Evolutionary conservation across 2,797 vertebrate genomes (phyloP), one percentile per base, ranked within the genome.

Genomic region (Allobates femoralis): DNA sequence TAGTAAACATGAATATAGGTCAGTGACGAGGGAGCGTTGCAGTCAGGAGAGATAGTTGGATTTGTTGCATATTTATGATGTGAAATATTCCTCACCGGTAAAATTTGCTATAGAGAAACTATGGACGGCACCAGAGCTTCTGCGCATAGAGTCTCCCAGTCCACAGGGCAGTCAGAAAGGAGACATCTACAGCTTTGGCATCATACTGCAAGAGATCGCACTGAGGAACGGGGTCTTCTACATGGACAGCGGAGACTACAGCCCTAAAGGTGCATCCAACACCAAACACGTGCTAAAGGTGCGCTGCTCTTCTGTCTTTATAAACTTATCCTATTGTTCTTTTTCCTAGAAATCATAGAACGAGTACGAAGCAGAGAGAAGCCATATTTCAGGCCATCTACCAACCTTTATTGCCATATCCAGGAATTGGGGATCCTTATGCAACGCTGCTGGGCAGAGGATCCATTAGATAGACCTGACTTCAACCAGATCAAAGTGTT

Each of bases 381-480:
- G 91, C 97, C 97, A 0, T 96, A 94, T 41, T 95, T 98, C 84
- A 93, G 97, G 3, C 97, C 97, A 2, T 93, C 93, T 0, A 26
- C 94, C 3, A 95, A 94, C 88, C 89, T 95, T 0, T 95, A 96
- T 88, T 91, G 90, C 3, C 97, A 97, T 90, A 93, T 95, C 51
- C 97, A 97, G 23, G 97, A 97, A 88, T 92, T 99, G 91, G 97
- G 96, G 0, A 94, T 94, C 88, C 94, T 99, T 84, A 98, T 99
- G 97, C 96, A 96, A 92, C 93, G 95, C 69, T 99, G 98, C 92
- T 99, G 98, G 98, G 96, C 97, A 0, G 97, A 99, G 90, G 97
- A 99, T 50, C 88, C 95, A 0, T 93, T 95, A 0, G 98, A 99
- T 89, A 94, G 97, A 64, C 97, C 96, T 0, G 97, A 98, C 90